These are phyloP conservation scores for Xyrichtys novacula DNA, from an alignment of 2,797 vertebrate species.

Conservation along the genomic window DNA sequence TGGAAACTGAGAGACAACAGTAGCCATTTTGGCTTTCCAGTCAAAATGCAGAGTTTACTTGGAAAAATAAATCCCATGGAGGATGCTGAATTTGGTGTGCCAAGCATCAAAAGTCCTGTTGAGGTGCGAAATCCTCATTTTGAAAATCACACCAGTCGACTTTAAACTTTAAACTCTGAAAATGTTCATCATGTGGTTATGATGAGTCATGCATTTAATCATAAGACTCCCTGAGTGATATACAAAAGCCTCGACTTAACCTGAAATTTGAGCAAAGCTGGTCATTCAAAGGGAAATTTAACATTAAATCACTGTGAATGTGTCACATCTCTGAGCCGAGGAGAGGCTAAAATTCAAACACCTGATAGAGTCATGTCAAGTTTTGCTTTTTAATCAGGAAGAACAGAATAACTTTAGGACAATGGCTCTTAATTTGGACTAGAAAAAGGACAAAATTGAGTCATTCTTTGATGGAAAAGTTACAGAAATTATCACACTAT, in stretches of 20 bases:
- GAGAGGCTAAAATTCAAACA: not conserved
- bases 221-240: not conserved
- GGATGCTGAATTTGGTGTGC: not conserved
- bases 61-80: constrained; percentile 1
- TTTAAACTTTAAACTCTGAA: not conserved
- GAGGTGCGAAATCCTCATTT: not conserved
- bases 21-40: constrained; percentile 44
- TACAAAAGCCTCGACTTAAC: not conserved
- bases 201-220: not conserved
- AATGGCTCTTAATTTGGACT: not conserved
- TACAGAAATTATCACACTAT: not conserved
- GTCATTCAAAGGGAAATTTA: not conserved
- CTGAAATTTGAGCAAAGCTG: not conserved
- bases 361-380: not conserved
- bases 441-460: not conserved
- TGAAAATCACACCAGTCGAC: not conserved
- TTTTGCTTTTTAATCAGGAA: not conserved
- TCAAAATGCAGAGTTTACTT: constrained; percentile 30
- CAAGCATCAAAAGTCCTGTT: not conserved
- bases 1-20: constrained; percentile 82
- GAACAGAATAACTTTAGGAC: not conserved
- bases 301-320: not conserved
- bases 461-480: not conserved
- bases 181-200: not conserved
- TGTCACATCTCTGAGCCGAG: not conserved